These are phyloP conservation scores for Pterophyllum scalare DNA, from an alignment of 2,113 vertebrate species.

Conservation along the genomic window DNA sequence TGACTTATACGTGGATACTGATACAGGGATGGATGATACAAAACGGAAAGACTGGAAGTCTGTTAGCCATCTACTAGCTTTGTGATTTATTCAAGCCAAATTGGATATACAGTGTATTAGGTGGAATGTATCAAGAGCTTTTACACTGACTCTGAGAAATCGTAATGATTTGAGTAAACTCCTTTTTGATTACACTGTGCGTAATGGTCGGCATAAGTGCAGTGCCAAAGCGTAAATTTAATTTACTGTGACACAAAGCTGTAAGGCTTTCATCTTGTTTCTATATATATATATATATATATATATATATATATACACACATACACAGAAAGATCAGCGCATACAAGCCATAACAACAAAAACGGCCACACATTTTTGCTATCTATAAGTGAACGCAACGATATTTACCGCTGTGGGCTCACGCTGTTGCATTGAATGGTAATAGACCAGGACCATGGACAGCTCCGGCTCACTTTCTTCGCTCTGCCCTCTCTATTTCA, in stretches of 20 bases:
- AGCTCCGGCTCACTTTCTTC: conserved; percentile 43
- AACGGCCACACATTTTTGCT: neutral
- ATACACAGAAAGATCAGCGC: neutral
- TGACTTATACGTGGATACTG: neutral
- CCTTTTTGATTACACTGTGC: conserved; percentile 34
- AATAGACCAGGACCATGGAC: conserved; percentile 2
- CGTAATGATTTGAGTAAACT: neutral
- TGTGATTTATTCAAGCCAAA: neutral
- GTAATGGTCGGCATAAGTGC: conserved; percentile 31
- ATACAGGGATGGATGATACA: neutral
- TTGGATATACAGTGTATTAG: neutral
- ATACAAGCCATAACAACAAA: rapidly evolving
- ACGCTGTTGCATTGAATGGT: neutral
- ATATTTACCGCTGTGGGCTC: neutral
- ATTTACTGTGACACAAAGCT: neutral
- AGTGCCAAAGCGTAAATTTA: neutral
- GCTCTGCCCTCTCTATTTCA: conserved; percentile 25
- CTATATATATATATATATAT: neutral
- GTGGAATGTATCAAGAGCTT: neutral
- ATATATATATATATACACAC: neutral
- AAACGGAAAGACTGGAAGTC: neutral
- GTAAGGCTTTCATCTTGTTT: neutral
- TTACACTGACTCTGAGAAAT: neutral
- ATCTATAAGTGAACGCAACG: neutral
- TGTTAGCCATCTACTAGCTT: neutral